Base-by-base conservation (phyloP, 2,888 invertebrate species). In the Scotopteryx bipunctaria region DNA sequence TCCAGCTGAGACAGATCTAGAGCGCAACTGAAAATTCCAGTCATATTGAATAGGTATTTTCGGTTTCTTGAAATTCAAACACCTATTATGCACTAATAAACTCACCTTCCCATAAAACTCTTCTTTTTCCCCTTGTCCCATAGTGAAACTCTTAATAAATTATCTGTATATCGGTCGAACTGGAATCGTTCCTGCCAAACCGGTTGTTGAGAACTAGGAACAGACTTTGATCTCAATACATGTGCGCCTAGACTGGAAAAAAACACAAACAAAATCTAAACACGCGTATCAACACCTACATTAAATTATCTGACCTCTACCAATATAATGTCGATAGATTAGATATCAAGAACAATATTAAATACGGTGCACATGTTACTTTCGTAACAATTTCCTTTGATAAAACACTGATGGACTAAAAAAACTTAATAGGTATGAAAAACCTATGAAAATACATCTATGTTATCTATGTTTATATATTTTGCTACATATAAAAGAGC, bases 21-120 rank as follows among this genome's bases (percentile, higher is more conserved):
- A 57, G 76, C 68, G 64, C 85, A 81, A 61, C 89, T 89, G 55
- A 25, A 63, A 67, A n/a, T n/a, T n/a, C n/a, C n/a, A n/a, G n/a
- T n/a, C n/a, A n/a, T n/a, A n/a, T n/a, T n/a, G n/a, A n/a, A n/a
- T n/a, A n/a, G n/a, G n/a, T n/a, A n/a, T n/a, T n/a, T n/a, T n/a
- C n/a, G n/a, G n/a, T n/a, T n/a, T n/a, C n/a, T n/a, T n/a, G n/a
- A n/a, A n/a, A n/a, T n/a, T n/a, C n/a, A n/a, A n/a, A n/a, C n/a
- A n/a, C n/a, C n/a, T n/a, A n/a, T n/a, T n/a, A n/a, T n/a, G n/a
- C n/a, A n/a, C n/a, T n/a, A n/a, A n/a, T n/a, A n/a, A n/a, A n/a
- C 21, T 27, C 41, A 88, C 89, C 84, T 86, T 63, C 89, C 88
- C 86, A 88, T 86, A 47, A 81, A 82, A 56, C 76, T 83, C 61